These are phyloP conservation scores for Contarinia nasturtii DNA, from an alignment of 1,140 invertebrate species.

Conservation along the genomic window DNA sequence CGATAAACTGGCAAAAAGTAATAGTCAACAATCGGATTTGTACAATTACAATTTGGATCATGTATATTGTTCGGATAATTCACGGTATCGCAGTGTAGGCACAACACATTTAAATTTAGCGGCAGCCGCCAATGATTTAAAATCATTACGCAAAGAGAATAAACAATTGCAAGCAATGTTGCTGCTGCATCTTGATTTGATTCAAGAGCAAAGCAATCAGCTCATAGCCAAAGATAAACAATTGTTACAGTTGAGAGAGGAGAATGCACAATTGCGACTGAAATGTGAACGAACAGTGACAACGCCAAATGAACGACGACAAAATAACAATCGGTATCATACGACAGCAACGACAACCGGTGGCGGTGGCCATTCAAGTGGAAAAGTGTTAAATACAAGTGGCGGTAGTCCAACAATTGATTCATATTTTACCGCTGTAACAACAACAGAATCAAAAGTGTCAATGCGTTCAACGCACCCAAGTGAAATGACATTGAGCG, in stretches of 20 bases:
- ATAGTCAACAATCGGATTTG: too few relatives aligned
- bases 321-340: too few relatives aligned
- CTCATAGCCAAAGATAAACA: constrained; percentile 45
- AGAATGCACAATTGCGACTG: constrained; percentile 39
- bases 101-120: not conserved
- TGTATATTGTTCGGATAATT: constrained; percentile 7
- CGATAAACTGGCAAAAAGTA: too few relatives aligned
- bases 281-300: not conserved
- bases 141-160: constrained; percentile 8
- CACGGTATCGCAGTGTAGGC: constrained; percentile 3
- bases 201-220: constrained; percentile 53
- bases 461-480: too few relatives aligned
- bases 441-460: not conserved
- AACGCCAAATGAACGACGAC: too few relatives aligned
- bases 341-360: too few relatives aligned
- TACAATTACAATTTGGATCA: constrained; percentile 9
- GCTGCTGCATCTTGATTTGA: constrained; percentile 48
- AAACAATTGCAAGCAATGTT: constrained; percentile 37
- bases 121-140: constrained; percentile 1
- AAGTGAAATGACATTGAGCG: too few relatives aligned
- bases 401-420: not conserved
- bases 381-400: not conserved
- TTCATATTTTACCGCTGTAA: not conserved
- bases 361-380: too few relatives aligned
- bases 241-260: constrained; percentile 34